Evolutionary conservation across 2,888 invertebrate genomes (phyloP).

Genomic region (Drosophila conformis): DNA sequence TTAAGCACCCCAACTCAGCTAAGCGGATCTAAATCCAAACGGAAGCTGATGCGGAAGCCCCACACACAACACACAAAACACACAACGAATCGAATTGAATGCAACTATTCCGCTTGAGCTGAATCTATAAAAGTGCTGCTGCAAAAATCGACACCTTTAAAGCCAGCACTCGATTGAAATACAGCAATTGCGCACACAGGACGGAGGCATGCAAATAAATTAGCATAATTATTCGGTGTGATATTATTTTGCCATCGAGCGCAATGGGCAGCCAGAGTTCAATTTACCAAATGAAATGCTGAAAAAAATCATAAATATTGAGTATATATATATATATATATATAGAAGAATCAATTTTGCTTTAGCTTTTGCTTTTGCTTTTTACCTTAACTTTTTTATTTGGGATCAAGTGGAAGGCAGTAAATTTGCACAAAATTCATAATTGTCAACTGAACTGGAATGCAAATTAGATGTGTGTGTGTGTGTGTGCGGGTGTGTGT

Average conservation of each 20-base stretch:
- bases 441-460: slow-evolving; percentile 6
- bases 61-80: slow-evolving; percentile 2
- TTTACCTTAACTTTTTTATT: background rate
- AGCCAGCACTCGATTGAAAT: background rate
- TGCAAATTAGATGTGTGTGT: background rate
- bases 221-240: background rate
- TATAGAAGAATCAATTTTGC: background rate
- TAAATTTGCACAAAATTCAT: slow-evolving; percentile 8
- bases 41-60: slow-evolving; percentile 2
- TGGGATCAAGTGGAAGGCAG: slow-evolving; percentile 5
- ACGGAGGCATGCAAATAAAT: background rate
- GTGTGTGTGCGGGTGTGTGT: background rate
- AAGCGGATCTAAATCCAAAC: slow-evolving; percentile 1
- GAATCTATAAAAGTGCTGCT: slow-evolving; percentile 24
- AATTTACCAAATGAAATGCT: too few relatives aligned
- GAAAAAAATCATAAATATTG: background rate
- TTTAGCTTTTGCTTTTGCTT: background rate
- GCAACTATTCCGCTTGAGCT: slow-evolving; percentile 14
- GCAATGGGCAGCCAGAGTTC: background rate
- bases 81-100: slow-evolving; percentile 7
- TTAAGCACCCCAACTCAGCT: background rate
- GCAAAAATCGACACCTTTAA: background rate
- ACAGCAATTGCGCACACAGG: background rate
- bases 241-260: background rate
- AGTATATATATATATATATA: background rate